Evolutionary conservation across 2,888 invertebrate genomes (phyloP), one percentile per base, ranked within the genome.

Genomic region (Sympetrum striolatum): DNA sequence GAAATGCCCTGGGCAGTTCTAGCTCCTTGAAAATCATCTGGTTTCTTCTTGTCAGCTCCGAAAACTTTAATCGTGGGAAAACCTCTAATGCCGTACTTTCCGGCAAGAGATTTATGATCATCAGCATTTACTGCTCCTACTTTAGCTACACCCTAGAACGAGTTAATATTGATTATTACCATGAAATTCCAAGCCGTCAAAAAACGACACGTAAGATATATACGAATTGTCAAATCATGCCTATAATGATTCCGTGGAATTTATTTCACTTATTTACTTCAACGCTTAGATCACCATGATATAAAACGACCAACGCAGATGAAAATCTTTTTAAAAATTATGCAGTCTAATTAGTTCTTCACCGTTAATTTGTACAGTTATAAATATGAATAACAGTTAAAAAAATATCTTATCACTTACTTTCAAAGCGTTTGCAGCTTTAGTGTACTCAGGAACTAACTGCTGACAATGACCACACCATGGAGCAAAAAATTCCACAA

Each of bases 21-120:
- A 90, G 96, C 96, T 0, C 98, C 98, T 93, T 96, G 96, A 94
- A 96, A 99, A 91, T 98, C 98, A 64, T 96, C 96, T 8, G 98
- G 98, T 91, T 96, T 96, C 90, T 95, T 95, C 94, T 98, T 98
- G 93, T 98, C 96, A 0, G 95, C 95, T 0, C 97, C 97, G 94
- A 99, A 99, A 81, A 99, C 96, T 94, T 99, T 99, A 91, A 99
- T 96, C 0, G 99, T 98, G 4, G 99, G 99, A 94, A 99, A 99
- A 90, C 99, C 99, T 92, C 95, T 94, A 60, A 99, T 97, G 80
- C 96, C 96, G 94, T 96, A 99, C 92, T 96, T 96, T 0, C 96
- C 95, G 58, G 96, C 97, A 0, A 99, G 94, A 8, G 97, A 96
- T 93, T 97, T 96, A 93, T 99, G 97, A 90, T 97, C 96, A 93